Conservation (phyloP, 1,140 invertebrate species). For the Druon quercuslanigerum region DNA sequence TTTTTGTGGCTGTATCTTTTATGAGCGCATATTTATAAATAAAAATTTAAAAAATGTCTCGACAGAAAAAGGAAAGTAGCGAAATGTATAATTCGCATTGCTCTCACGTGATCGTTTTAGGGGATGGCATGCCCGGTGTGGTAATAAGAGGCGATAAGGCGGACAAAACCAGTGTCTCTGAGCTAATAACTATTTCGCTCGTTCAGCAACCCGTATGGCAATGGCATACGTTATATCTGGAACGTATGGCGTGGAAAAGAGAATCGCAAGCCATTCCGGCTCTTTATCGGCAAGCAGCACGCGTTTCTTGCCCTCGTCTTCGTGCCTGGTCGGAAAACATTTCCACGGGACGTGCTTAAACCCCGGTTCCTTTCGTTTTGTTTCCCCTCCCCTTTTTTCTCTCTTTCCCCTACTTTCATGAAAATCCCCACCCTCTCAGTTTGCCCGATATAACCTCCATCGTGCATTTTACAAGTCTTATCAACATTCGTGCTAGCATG, state of each 20-base stretch:
- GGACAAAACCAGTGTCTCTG: not conserved
- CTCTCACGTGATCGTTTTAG: conserved; percentile 2
- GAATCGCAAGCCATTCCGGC: conserved; percentile 15
- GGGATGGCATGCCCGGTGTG: not conserved
- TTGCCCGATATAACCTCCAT: conserved; percentile 5
- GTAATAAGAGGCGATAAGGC: conserved; percentile 1
- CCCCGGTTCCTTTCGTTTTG: not conserved
- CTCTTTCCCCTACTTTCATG: not conserved
- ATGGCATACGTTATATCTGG: conserved; percentile 20
- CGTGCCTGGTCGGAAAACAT: not conserved
- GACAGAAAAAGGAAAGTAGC: no score
- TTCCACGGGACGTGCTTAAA: conserved; percentile 1
- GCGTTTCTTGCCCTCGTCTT: conserved; percentile 6
- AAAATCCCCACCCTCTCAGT: not conserved
- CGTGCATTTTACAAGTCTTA: conserved; percentile 8
- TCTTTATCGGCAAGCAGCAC: conserved; percentile 18
- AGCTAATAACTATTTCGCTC: not conserved
- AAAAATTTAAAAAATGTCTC: no score
- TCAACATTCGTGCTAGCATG: conserved; percentile 18
- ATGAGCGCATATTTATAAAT: no score
- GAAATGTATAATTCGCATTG: not conserved
- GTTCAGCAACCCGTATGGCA: not conserved
- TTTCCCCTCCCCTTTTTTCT: not conserved
- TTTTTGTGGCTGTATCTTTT: no score
- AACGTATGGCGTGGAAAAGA: conserved; percentile 19